Conservation (phyloP, 1,140 invertebrate species). For the Nixonia krombeini region DNA sequence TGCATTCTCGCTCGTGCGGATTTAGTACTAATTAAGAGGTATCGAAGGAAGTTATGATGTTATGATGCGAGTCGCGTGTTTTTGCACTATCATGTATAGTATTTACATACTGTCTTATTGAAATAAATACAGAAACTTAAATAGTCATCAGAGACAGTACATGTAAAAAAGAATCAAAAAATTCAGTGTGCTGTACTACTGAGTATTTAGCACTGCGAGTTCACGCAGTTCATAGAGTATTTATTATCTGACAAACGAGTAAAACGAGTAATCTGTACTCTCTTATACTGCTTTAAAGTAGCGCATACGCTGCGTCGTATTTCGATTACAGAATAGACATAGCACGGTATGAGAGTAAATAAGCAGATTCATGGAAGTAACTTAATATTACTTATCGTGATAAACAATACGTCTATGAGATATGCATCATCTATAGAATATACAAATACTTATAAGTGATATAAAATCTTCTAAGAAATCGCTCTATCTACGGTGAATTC, state of each 20-base stretch:
- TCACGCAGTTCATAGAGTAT: constrained; percentile 12
- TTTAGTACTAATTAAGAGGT: constrained; percentile 14
- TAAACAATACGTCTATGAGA: constrained; percentile 13
- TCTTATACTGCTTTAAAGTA: constrained; percentile 26
- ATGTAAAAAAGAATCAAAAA: neutral
- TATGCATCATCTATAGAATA: constrained; percentile 15
- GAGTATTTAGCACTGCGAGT: constrained; percentile 10
- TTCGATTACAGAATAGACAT: neutral
- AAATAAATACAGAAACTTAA: neutral
- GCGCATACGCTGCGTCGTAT: constrained; percentile 30
- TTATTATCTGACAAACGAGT: constrained; percentile 13
- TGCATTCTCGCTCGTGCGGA: constrained; percentile 11
- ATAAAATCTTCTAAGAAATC: too few relatives aligned
- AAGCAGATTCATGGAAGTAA: too few relatives aligned
- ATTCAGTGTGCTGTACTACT: constrained; percentile 2
- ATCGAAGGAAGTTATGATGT: too few relatives aligned
- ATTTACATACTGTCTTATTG: neutral
- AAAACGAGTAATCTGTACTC: constrained; percentile 22
- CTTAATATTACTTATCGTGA: constrained; percentile 11
- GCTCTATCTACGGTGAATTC: constrained; percentile 46
- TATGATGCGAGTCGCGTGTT: constrained; percentile 47
- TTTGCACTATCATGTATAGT: constrained; percentile 19
- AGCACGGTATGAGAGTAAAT: neutral
- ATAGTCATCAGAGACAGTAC: neutral
- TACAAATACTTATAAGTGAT: constrained; percentile 12